Conservation (phyloP, 2,113 vertebrate genomes). For the Holacanthus passer region DNA sequence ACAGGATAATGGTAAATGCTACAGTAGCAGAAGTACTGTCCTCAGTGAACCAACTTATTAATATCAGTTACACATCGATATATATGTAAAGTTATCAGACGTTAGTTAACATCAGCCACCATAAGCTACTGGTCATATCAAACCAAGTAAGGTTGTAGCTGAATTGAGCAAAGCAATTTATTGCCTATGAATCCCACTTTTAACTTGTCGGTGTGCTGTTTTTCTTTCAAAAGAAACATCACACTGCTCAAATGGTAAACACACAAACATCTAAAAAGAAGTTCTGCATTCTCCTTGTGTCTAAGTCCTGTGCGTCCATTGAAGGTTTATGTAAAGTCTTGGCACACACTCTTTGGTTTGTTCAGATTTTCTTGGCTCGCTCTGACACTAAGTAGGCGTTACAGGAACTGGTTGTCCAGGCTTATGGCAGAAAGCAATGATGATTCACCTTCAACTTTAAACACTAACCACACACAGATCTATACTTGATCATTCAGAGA, state of each 20-base stretch:
- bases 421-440: conserved; percentile 20
- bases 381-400: conserved; percentile 26
- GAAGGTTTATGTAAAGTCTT: conserved; percentile 3
- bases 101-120: too few species aligned
- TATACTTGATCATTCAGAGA: conserved; percentile 11
- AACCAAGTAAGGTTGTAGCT: background rate
- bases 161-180: background rate
- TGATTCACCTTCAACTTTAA: conserved; percentile 40
- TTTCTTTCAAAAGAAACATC: background rate
- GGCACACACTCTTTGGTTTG: background rate
- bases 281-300: background rate
- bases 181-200: background rate
- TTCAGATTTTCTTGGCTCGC: conserved; percentile 6
- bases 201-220: background rate
- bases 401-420: background rate
- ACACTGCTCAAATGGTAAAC: background rate
- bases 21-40: background rate
- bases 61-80: background rate
- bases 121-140: background rate
- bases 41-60: background rate
- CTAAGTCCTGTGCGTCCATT: background rate
- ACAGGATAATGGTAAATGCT: background rate
- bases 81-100: too few species aligned
- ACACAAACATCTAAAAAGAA: background rate
- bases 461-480: conserved; percentile 22